A percentile compares a stretch with the other conserved stretches of the same genome.
phyloP scores from a whole-genome alignment of 2,113 vertebrate species.

The Xenopus borealis region DNA sequence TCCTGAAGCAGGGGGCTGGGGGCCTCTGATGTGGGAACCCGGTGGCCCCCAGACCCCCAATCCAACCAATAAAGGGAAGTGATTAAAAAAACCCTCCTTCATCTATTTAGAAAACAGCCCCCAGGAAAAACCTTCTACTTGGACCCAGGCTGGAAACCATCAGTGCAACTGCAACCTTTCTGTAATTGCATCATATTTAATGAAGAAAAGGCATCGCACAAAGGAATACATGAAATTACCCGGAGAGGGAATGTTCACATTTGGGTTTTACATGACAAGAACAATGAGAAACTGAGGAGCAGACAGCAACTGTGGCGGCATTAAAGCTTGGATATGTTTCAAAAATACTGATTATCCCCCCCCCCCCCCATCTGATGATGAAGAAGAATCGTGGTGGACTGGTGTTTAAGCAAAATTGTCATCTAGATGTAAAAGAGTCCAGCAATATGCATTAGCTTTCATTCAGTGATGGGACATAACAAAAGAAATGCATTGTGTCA shows the following conservation, averaged over 20 bases:
- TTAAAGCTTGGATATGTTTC: not conserved
- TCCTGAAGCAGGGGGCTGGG: no score
- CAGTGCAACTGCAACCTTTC: no score
- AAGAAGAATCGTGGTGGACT: not conserved
- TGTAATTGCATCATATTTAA: not conserved
- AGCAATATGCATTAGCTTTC: not conserved
- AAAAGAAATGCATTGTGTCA: conserved; percentile 15
- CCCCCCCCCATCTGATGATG: no score
- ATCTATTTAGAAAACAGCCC: no score
- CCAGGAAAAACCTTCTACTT: no score
- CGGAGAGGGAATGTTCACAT: not conserved
- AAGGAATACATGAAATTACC: conserved; percentile 1
- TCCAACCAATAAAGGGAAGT: no score
- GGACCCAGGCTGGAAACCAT: no score
- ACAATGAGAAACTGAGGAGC: not conserved
- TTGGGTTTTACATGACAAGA: not conserved
- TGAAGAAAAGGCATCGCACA: not conserved
- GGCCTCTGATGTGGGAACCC: no score
- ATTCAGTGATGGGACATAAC: not conserved
- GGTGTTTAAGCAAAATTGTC: not conserved
- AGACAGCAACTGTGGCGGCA: not conserved
- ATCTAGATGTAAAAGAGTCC: conserved; percentile 5
- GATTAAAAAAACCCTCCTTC: no score
- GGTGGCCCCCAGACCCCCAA: no score
- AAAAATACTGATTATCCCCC: not conserved